phyloP scores from a whole-genome alignment of 2,888 invertebrate genomes.

The Athalia cordata region DNA sequence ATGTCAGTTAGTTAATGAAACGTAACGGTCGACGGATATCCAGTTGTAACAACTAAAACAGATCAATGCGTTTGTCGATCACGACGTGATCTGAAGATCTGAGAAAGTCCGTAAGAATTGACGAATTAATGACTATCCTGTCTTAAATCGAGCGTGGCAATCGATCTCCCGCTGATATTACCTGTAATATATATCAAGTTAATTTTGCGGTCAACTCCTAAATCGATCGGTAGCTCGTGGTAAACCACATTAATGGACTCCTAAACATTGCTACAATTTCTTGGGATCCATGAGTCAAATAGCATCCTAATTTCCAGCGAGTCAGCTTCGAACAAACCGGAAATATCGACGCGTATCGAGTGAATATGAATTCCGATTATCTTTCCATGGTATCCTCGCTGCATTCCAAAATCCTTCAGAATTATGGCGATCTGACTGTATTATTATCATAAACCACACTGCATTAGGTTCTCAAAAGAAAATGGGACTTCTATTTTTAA shows the following conservation, averaged over 20 bases:
- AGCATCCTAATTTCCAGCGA: not conserved
- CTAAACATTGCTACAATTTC: not conserved
- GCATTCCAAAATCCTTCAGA: too few species aligned
- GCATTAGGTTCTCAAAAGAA: not conserved
- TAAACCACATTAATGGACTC: not conserved
- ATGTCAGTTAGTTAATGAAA: too few species aligned
- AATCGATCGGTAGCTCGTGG: slow-evolving; percentile 11
- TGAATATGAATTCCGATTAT: too few species aligned
- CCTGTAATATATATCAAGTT: not conserved
- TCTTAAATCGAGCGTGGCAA: slow-evolving; percentile 28
- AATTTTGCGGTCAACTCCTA: slow-evolving; percentile 18
- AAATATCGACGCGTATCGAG: too few species aligned
- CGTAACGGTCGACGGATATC: too few species aligned
- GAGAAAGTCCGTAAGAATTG: not conserved
- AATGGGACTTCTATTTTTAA: slow-evolving; percentile 26
- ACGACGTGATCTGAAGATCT: too few species aligned
- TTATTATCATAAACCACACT: too few species aligned
- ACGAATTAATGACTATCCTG: slow-evolving; percentile 22
- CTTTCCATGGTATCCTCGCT: too few species aligned
- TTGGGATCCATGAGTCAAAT: not conserved
- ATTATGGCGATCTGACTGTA: too few species aligned
- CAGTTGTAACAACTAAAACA: too few species aligned
- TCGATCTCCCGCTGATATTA: slow-evolving; percentile 4
- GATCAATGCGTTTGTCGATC: too few species aligned
- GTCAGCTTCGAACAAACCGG: not conserved